phyloP scores from a whole-genome alignment of 2,888 invertebrate species.

The Eurytoma californica region DNA sequence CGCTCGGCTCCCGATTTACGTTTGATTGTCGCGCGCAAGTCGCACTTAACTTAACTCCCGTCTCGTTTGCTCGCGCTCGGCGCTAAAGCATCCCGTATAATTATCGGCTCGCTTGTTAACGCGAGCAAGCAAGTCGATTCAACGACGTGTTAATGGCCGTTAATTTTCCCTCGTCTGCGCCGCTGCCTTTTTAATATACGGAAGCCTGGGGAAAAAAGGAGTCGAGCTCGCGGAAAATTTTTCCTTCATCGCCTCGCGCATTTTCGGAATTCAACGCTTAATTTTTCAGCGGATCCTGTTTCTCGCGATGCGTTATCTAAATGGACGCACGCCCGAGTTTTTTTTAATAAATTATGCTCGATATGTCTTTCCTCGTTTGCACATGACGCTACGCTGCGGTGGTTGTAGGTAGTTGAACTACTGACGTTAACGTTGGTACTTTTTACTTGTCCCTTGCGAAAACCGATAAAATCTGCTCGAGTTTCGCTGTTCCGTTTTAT shows the following conservation, averaged over 20 bases:
- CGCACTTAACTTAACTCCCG: neutral
- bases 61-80: neutral
- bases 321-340: no score
- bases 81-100: neutral
- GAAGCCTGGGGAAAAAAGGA: neutral
- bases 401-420: conserved; percentile 4
- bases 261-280: no score
- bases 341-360: neutral
- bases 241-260: neutral
- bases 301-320: no score
- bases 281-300: no score
- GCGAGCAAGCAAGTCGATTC: conserved; percentile 9
- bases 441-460: neutral
- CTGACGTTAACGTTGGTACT: conserved; percentile 30
- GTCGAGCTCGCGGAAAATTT: neutral
- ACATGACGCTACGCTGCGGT: neutral
- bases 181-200: no score
- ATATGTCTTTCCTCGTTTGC: conserved; percentile 2
- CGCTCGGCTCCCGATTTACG: neutral
- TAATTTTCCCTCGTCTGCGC: conserved; percentile 29
- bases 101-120: conserved; percentile 31
- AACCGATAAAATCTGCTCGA: conserved; percentile 46
- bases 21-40: neutral
- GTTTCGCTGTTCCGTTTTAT: conserved; percentile 41
- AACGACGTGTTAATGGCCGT: conserved; percentile 35